A percentile compares a stretch with the other conserved stretches of the same genome.
Conservation (phyloP, 2,797 vertebrate genomes). For the Otus scops region DNA sequence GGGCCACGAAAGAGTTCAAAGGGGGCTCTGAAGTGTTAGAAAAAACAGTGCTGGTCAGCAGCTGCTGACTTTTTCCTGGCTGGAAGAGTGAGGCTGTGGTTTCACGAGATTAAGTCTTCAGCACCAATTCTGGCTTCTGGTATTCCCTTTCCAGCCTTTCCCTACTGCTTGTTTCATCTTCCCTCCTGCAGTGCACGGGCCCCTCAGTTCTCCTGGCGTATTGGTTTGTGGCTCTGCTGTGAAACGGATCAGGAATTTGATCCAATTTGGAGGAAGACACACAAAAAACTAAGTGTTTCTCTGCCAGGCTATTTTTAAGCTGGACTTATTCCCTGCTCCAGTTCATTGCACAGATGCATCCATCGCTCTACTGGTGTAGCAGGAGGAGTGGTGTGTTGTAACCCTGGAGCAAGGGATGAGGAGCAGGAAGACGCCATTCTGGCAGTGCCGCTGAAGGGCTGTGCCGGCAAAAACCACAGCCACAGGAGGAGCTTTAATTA, state of each 20-base stretch:
- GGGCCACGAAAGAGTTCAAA: slow-evolving; percentile 33
- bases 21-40: slow-evolving; percentile 31
- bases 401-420: fast-evolving
- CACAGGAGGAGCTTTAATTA: not conserved
- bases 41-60: slow-evolving; percentile 57
- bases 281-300: not conserved
- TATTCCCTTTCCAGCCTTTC: slow-evolving; percentile 44
- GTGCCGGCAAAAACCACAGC: not conserved
- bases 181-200: slow-evolving; percentile 35
- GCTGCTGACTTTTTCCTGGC: slow-evolving; percentile 65
- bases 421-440: not conserved
- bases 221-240: slow-evolving; percentile 49
- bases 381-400: not conserved
- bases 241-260: slow-evolving; percentile 57
- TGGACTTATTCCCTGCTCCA: slow-evolving; percentile 18
- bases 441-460: not conserved
- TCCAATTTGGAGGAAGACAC: slow-evolving; percentile 50
- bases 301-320: slow-evolving; percentile 53
- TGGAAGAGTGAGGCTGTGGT: slow-evolving; percentile 37
- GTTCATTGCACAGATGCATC: not conserved
- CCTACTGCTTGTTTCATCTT: slow-evolving; percentile 28
- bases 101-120: slow-evolving; percentile 64
- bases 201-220: slow-evolving; percentile 2
- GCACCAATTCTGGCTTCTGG: slow-evolving; percentile 48
- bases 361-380: not conserved